These are phyloP conservation scores for Vanessa atalanta DNA, from an alignment of 1,140 invertebrate genomes.

Conservation along the genomic window DNA sequence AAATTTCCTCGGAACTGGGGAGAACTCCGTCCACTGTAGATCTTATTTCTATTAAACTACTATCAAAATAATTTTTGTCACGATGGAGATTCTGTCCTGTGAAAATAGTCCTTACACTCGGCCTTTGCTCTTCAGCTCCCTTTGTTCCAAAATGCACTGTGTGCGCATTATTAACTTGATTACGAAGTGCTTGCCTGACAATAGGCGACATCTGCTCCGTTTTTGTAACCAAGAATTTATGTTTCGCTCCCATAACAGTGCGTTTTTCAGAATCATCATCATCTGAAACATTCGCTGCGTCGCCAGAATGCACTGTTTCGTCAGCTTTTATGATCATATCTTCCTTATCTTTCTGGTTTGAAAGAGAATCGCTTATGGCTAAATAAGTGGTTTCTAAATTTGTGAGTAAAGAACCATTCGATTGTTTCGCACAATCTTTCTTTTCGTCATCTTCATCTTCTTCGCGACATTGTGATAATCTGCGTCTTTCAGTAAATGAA, in stretches of 20 bases:
- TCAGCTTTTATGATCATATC: slow-evolving; percentile 25
- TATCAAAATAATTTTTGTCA: slow-evolving; percentile 90
- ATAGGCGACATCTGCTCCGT: slow-evolving; percentile 51
- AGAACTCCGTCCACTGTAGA: slow-evolving; percentile 84
- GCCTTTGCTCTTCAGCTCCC: slow-evolving; percentile 80
- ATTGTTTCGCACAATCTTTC: slow-evolving; percentile 54
- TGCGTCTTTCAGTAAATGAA: slow-evolving; percentile 83
- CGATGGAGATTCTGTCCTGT: slow-evolving; percentile 85
- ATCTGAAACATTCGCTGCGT: slow-evolving; percentile 18
- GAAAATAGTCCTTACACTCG: slow-evolving; percentile 80
- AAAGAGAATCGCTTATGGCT: background rate
- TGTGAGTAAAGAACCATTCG: slow-evolving; percentile 35
- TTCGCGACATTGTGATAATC: slow-evolving; percentile 89
- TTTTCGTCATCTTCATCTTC: slow-evolving; percentile 89
- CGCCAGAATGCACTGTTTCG: background rate
- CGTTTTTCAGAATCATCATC: slow-evolving; percentile 55
- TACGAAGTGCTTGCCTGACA: slow-evolving; percentile 78
- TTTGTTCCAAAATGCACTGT: slow-evolving; percentile 84
- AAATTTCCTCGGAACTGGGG: slow-evolving; percentile 84
- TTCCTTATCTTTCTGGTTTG: background rate
- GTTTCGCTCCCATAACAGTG: slow-evolving; percentile 69
- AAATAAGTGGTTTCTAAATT: slow-evolving; percentile 39
- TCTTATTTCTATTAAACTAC: slow-evolving; percentile 90
- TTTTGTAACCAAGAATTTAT: slow-evolving; percentile 72
- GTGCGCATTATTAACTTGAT: slow-evolving; percentile 82